Evolutionary conservation across 37 sponge, comb jelly and placozoan genomes (phyloP).

Genomic region (Petrosia ficiformis): DNA sequence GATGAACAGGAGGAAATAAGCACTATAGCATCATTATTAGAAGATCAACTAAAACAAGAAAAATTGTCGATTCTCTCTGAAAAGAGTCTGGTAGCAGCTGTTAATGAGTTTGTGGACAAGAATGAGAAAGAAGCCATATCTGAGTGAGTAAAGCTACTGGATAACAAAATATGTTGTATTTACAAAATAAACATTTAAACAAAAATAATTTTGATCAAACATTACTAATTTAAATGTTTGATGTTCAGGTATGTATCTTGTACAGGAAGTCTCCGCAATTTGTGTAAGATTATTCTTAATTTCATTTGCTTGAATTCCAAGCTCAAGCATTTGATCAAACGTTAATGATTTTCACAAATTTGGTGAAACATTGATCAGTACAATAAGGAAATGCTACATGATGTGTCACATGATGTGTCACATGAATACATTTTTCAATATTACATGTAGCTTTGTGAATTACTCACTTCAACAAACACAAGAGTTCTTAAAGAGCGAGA

Average conservation of each 20-base stretch:
- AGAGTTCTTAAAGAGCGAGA: constrained; percentile 18
- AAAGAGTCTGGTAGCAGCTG: constrained; percentile 64
- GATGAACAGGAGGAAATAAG: constrained; percentile 4
- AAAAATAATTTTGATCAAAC: no score
- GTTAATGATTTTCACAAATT: not conserved
- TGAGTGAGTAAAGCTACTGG: constrained; percentile 43
- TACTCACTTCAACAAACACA: constrained; percentile 55
- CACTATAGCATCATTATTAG: constrained; percentile 16
- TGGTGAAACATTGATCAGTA: not conserved
- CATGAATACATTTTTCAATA: not conserved
- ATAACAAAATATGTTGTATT: no score
- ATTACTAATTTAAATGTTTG: no score
- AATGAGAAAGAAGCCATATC: constrained; percentile 72
- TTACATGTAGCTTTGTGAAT: constrained; percentile 46
- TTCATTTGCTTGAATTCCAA: not conserved
- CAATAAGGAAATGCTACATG: not conserved
- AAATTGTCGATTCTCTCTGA: constrained; percentile 69
- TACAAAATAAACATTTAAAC: no score
- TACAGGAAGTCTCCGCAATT: no score
- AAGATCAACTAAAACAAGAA: constrained; percentile 38
- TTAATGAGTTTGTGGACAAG: constrained; percentile 81
- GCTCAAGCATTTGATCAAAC: not conserved
- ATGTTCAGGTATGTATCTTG: no score
- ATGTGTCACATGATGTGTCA: not conserved
- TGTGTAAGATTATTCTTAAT: no score